Evolutionary conservation across 2,888 invertebrate genomes (phyloP).

Genomic region (Scaeva pyrastri): DNA sequence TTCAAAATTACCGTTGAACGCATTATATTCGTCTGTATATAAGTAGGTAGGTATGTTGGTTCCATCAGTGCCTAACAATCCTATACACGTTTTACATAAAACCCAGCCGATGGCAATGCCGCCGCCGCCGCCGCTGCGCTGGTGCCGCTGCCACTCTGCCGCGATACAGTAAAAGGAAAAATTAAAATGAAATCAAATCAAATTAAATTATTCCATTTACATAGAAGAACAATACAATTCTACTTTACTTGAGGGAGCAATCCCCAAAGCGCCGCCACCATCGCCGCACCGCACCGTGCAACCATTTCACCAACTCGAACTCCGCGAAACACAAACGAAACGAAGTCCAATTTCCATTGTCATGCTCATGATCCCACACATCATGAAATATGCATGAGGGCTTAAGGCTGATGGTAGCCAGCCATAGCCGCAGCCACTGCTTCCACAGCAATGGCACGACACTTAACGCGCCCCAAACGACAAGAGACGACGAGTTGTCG

Average conservation of each 20-base stretch:
- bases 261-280: too few species aligned
- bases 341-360: conserved; percentile 49
- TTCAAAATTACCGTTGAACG: conserved; percentile 24
- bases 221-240: conserved; percentile 27
- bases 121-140: too few species aligned
- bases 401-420: conserved; percentile 56
- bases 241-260: conserved; percentile 43
- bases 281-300: too few species aligned
- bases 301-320: conserved; percentile 58
- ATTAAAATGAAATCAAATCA: conserved; percentile 68
- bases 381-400: conserved; percentile 75
- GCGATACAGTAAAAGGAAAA: conserved; percentile 49
- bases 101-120: not conserved
- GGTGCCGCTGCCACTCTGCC: too few species aligned
- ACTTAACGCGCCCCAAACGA: conserved; percentile 59
- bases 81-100: conserved; percentile 2
- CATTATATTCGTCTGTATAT: conserved; percentile 22
- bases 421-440: conserved; percentile 1
- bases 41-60: too few species aligned
- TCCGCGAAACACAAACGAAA: not conserved
- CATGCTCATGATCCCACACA: conserved; percentile 67
- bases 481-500: not conserved
- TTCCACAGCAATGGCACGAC: conserved; percentile 37
- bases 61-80: too few species aligned
- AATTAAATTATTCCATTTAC: conserved; percentile 63